Evolutionary conservation across 2,797 vertebrate genomes (phyloP).

Genomic region (Selene dorsalis): DNA sequence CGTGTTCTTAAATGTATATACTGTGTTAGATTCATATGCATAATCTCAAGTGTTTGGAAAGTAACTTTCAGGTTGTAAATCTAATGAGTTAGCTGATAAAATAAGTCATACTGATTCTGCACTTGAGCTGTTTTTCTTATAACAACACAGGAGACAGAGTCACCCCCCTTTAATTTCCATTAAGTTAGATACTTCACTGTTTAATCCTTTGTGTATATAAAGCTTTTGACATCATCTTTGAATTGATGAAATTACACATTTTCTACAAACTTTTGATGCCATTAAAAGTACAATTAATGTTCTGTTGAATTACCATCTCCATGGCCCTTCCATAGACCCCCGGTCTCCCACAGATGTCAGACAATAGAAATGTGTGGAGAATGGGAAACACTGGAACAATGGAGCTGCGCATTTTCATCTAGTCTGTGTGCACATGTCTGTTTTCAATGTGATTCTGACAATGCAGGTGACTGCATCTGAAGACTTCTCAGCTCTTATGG

Average conservation of each 20-base stretch:
- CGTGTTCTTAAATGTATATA: too few relatives aligned
- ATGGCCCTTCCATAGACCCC: background rate
- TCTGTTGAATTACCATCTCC: constrained; percentile 2
- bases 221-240: background rate
- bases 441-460: background rate
- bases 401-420: background rate
- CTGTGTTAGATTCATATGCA: too few relatives aligned
- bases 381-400: background rate
- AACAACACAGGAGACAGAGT: too few relatives aligned
- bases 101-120: too few relatives aligned
- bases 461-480: constrained; percentile 26
- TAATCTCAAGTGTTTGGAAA: too few relatives aligned
- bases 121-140: too few relatives aligned
- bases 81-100: too few relatives aligned
- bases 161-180: too few relatives aligned
- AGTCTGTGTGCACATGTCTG: background rate
- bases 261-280: background rate
- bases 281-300: background rate
- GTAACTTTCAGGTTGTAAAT: too few relatives aligned
- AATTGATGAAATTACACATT: background rate
- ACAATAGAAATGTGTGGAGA: background rate
- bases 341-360: background rate
- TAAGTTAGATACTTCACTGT: background rate
- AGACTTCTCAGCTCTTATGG: constrained; percentile 36
- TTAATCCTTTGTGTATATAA: background rate